Evolutionary conservation across 2,797 vertebrate species (phyloP).

Genomic region (Tachyglossus aculeatus): DNA sequence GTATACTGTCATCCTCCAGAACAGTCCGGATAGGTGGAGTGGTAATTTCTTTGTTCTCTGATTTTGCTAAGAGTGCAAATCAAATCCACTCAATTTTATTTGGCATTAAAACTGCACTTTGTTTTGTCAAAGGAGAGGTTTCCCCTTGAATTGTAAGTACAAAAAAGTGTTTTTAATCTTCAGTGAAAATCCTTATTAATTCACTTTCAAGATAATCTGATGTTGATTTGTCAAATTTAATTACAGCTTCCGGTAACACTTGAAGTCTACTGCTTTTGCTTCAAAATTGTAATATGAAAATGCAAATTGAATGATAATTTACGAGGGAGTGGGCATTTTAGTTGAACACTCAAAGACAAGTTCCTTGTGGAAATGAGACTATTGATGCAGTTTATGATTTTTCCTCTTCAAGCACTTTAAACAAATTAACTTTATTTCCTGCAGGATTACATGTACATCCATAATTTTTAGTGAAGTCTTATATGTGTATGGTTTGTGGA

Average conservation of each 20-base stretch:
- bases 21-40: conserved; percentile 75
- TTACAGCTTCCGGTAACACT: conserved; percentile 98
- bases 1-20: conserved; percentile 71
- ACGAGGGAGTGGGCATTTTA: conserved; percentile 96
- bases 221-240: conserved; percentile 99
- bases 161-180: conserved; percentile 81
- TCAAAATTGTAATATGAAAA: conserved; percentile 99
- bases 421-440: conserved; percentile 89
- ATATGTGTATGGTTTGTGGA: conserved; percentile 34
- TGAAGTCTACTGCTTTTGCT: conserved; percentile 94
- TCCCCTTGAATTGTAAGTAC: conserved; percentile 80
- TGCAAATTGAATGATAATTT: conserved; percentile 96
- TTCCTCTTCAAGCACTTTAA: conserved; percentile 84
- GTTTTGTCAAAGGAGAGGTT: conserved; percentile 79
- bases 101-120: conserved; percentile 76
- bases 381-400: conserved; percentile 82
- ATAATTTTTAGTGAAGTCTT: conserved; percentile 65
- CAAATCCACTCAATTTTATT: conserved; percentile 79
- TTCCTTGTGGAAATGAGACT: conserved; percentile 86
- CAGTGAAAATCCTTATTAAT: conserved; percentile 93
- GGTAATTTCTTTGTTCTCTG: conserved; percentile 82
- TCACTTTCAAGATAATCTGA: conserved; percentile 97
- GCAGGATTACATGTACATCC: conserved; percentile 74
- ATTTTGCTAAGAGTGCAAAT: conserved; percentile 81
- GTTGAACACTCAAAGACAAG: conserved; percentile 94